A percentile compares a stretch with the other conserved stretches of the same genome.
Evolutionary conservation across 2,113 vertebrate genomes (phyloP).

Genomic region (Bombycilla garrulus): DNA sequence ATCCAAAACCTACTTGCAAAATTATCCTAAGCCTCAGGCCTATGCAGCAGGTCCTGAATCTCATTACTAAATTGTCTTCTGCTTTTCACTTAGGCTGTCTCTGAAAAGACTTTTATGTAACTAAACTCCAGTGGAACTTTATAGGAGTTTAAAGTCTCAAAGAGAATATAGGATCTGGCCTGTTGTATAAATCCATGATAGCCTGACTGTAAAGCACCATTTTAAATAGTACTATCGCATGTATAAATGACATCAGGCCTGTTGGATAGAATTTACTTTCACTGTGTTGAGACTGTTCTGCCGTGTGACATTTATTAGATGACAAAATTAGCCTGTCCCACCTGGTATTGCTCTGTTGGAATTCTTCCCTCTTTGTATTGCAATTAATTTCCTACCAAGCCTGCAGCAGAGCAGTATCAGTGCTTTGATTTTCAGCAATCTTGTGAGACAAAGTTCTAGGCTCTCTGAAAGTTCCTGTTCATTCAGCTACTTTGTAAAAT

Average conservation of each 20-base stretch:
- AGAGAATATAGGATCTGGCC: not conserved
- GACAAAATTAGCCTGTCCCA: not conserved
- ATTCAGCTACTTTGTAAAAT: not conserved
- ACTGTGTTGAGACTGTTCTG: not conserved
- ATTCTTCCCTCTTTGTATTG: not conserved
- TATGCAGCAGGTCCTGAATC: not conserved
- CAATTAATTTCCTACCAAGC: not conserved
- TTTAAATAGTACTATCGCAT: not conserved
- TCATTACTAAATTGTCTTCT: constrained; percentile 18
- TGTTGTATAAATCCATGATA: not conserved
- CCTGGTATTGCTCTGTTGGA: not conserved
- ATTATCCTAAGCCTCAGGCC: constrained; percentile 2
- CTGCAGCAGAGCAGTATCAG: not conserved
- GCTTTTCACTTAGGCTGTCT: not conserved
- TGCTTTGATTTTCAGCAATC: not conserved
- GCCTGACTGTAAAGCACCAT: not conserved
- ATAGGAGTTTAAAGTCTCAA: not conserved
- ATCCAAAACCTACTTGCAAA: not conserved
- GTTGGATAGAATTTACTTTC: not conserved
- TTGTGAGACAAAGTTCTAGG: not conserved
- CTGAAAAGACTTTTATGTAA: not conserved
- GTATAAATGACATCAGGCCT: not conserved
- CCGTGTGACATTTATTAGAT: not conserved
- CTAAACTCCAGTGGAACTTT: not conserved
- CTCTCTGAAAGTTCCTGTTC: not conserved